Percentiles rank a stretch among this genome's conserved stretches.
These are phyloP conservation scores for Sarcophaga rosellei DNA, from an alignment of 2,888 invertebrate species.

Conservation along the genomic window DNA sequence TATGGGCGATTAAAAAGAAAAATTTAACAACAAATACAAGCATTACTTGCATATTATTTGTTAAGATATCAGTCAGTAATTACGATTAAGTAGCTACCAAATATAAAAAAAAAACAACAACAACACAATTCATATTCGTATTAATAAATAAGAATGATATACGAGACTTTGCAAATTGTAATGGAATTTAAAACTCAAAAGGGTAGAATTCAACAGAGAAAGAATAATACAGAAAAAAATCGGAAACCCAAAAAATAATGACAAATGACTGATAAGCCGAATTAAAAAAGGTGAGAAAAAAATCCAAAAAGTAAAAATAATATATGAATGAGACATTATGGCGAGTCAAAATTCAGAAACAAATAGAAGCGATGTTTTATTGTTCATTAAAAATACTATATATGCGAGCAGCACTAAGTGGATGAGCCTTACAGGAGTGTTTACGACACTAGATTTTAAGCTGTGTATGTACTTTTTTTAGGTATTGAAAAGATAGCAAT, in stretches of 20 bases:
- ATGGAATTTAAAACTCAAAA: not conserved
- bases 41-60: conserved; percentile 32
- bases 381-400: no score
- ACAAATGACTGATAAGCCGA: conserved; percentile 42
- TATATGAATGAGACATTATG: not conserved
- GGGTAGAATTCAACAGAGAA: not conserved
- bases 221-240: not conserved
- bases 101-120: conserved; percentile 16
- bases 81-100: conserved; percentile 30
- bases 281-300: not conserved
- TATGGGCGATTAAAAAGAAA: not conserved
- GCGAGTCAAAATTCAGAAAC: not conserved
- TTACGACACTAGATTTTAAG: no score
- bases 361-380: no score
- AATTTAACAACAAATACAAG: conserved; percentile 16
- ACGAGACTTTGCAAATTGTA: not conserved
- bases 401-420: no score
- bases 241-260: not conserved
- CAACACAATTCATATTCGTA: no score
- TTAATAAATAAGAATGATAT: not conserved
- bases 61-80: conserved; percentile 22
- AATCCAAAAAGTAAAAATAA: no score
- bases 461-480: no score
- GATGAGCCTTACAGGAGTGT: no score
- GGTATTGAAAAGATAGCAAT: no score